Percentiles rank a stretch among this genome's conserved stretches.
These are phyloP conservation scores for Listrodromus nycthemerus DNA, from an alignment of 2,888 invertebrate genomes.

Conservation along the genomic window DNA sequence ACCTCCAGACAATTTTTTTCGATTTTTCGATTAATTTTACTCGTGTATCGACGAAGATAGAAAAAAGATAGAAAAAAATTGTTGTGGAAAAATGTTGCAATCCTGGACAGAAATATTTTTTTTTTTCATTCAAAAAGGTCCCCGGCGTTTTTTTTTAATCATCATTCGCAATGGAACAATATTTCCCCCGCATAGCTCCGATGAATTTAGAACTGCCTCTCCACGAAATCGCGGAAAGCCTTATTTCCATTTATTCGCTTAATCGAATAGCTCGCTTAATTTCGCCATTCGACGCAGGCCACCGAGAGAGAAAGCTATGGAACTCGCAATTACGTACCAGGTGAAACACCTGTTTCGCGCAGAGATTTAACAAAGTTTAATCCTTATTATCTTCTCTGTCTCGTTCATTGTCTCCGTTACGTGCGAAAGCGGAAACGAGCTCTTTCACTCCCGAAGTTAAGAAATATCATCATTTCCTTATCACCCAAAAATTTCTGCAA, in stretches of 20 bases:
- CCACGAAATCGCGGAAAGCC: constrained; percentile 30
- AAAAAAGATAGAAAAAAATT: neutral
- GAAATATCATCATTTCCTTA: constrained; percentile 43
- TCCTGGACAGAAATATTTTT: no score
- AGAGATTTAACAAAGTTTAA: constrained; percentile 60
- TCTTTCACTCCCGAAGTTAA: constrained; percentile 3
- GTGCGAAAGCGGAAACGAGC: neutral
- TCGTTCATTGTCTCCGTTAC: neutral
- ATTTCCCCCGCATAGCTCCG: no score
- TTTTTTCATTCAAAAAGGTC: no score
- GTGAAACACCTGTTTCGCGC: constrained; percentile 50
- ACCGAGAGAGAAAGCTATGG: neutral
- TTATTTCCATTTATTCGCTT: constrained; percentile 40
- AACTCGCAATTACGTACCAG: neutral
- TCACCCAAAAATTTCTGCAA: neutral
- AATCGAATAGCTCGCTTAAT: constrained; percentile 24
- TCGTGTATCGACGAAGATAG: neutral
- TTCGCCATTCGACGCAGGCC: neutral
- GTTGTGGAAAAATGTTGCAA: no score
- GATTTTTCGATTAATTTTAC: neutral
- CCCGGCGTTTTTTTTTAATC: no score
- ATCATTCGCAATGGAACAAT: no score
- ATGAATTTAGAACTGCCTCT: neutral
- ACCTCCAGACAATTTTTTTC: neutral
- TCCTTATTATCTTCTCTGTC: constrained; percentile 58